Evolutionary conservation across 2,888 invertebrate genomes (phyloP), one percentile per base, ranked within the genome.

Genomic region (Leistus spinibarbis): DNA sequence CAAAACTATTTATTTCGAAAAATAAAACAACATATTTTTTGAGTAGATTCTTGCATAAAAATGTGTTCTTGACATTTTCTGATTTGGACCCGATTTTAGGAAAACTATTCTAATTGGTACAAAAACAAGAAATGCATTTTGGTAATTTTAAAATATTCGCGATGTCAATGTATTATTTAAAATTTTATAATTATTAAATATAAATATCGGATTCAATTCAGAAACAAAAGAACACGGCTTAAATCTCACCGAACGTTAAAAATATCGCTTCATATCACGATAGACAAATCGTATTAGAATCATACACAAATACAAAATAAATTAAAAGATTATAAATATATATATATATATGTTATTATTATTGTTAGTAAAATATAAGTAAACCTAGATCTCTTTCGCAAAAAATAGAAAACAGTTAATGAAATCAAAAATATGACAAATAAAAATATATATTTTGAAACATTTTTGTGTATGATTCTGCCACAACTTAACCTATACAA

Each of bases 1-100:
- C 60, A 54, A 73, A 73, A 66, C 62, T 73, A 73, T 67, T 64
- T 23, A 71, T 60, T 67, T 65, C 40, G 73, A 54, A 73, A 73
- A 66, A 73, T 57, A 54, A 65, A 60, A 10, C 7, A 27, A 64
- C 67, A 65, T 60, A 60, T 73, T 67, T 40, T 40, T 40, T 40
- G 40, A 40, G 40, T 40, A 40, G 40, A 40, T 10, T 13, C 40
- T 66, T 53, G 66, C 66, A 17, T 53, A 66, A 63, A 63, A 22
- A 69, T 27, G 40, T 40, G 40, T 40, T 40, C 40, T 40, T 40
- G 13, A 40, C 1, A 40, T 40, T 40, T 40, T 10, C 40, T 40
- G 40, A 40, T 40, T 40, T 40, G 40, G 40, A 7, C 13, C 40
- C 40, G 40, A 40, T 40, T 40, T 40, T 40, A 10, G 13, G 40